Percentiles rank a stretch among this genome's conserved stretches.
phyloP scores from a whole-genome alignment of 2,888 invertebrate species.

The Salticus scenicus region DNA sequence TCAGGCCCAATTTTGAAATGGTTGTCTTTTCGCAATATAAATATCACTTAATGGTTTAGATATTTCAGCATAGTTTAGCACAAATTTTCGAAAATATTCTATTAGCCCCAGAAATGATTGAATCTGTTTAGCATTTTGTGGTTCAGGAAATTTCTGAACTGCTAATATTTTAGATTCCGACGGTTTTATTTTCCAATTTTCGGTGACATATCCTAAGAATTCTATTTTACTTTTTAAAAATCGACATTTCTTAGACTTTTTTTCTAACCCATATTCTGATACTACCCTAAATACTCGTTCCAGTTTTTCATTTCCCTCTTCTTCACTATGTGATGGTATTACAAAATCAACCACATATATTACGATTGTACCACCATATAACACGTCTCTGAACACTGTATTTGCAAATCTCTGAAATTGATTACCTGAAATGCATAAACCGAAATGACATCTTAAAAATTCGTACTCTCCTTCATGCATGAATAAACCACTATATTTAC shows the following conservation, averaged over 20 bases:
- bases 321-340: background rate
- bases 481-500: constrained; percentile 1
- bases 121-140: constrained; percentile 6
- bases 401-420: constrained; percentile 19
- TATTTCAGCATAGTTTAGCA: background rate
- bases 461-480: constrained; percentile 10
- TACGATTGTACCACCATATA: constrained; percentile 12
- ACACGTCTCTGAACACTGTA: background rate
- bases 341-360: constrained; percentile 23
- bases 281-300: background rate
- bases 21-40: background rate
- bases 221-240: background rate
- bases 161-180: background rate
- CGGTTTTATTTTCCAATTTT: constrained; percentile 14
- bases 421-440: background rate
- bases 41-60: constrained; percentile 10
- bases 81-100: constrained; percentile 22
- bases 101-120: constrained; percentile 15
- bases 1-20: background rate
- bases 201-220: no score
- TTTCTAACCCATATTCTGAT: no score
- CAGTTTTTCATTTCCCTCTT: background rate
- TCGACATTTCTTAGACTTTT: no score
- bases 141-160: background rate
- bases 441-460: constrained; percentile 19